Evolutionary conservation across 2,797 vertebrate genomes (phyloP).

Genomic region (Acanthurus tractus): DNA sequence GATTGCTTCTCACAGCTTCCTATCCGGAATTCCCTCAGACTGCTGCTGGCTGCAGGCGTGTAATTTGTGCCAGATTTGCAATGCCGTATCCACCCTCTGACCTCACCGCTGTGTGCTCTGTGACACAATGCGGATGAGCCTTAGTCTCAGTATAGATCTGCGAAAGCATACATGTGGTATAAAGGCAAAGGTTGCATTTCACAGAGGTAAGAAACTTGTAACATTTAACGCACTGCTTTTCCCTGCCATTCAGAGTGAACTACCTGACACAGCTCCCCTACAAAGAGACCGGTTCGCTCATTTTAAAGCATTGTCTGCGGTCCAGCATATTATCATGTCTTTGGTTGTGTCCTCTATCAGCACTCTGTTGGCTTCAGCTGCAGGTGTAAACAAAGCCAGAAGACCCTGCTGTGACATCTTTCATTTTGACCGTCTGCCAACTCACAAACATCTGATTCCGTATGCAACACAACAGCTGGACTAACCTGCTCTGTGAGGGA

Average conservation of each 20-base stretch:
- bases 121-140: slow-evolving; percentile 42
- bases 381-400: slow-evolving; percentile 1
- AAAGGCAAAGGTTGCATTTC: slow-evolving; percentile 33
- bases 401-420: slow-evolving; percentile 4
- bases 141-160: slow-evolving; percentile 18
- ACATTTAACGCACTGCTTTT: not conserved
- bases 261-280: not conserved
- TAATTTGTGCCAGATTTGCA: slow-evolving; percentile 83
- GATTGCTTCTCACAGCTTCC: slow-evolving; percentile 75
- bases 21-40: slow-evolving; percentile 80
- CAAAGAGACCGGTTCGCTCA: not conserved
- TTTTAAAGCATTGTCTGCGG: not conserved
- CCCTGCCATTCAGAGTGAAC: not conserved
- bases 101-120: slow-evolving; percentile 40
- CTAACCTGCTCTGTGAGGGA: not conserved
- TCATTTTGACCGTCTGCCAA: not conserved
- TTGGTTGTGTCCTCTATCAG: slow-evolving; percentile 17
- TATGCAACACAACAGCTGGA: not conserved
- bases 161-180: slow-evolving; percentile 36
- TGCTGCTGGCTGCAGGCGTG: slow-evolving; percentile 71
- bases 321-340: not conserved
- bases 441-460: slow-evolving; percentile 14
- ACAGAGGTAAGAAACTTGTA: slow-evolving; percentile 5
- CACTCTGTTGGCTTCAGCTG: slow-evolving; percentile 17
- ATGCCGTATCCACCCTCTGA: slow-evolving; percentile 66